Percentiles rank a stretch among this genome's conserved stretches.
Conservation (phyloP, 2,797 vertebrate species). For the Odontamblyopus rebecca region DNA sequence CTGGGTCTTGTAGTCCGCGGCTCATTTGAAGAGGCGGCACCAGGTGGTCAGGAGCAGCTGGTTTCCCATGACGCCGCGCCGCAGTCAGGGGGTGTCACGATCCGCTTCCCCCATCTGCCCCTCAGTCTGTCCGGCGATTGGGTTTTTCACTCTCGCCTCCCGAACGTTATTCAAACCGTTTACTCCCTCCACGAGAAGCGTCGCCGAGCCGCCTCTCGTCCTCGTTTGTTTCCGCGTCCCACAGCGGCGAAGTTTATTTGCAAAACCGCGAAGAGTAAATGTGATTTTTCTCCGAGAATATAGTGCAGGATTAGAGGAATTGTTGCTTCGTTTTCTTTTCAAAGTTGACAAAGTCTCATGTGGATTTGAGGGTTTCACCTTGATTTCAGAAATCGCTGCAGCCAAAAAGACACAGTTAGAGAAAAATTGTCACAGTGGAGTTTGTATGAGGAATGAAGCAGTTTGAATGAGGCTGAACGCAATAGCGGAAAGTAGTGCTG, state of each 20-base stretch:
- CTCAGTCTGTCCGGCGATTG: constrained; percentile 5
- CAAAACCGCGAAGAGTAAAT: not conserved
- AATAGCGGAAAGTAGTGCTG: no score
- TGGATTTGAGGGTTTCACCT: not conserved
- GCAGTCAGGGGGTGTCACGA: constrained; percentile 40
- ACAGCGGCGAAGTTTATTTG: not conserved
- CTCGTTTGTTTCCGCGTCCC: not conserved
- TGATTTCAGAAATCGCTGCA: not conserved
- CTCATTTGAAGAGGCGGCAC: constrained; percentile 49
- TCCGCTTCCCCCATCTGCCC: constrained; percentile 49
- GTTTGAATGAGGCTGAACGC: no score
- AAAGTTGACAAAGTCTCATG: not conserved
- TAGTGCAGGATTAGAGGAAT: not conserved
- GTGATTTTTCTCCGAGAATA: not conserved
- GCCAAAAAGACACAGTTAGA: not conserved
- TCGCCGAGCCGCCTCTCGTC: not conserved
- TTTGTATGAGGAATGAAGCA: no score
- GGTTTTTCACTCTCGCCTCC: not conserved
- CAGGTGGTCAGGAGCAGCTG: constrained; percentile 70
- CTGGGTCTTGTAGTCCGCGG: constrained; percentile 21
- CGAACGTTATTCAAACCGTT: not conserved
- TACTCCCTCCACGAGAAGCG: not conserved
- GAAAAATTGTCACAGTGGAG: not conserved
- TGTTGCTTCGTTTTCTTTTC: not conserved
- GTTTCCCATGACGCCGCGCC: constrained; percentile 42